Evolutionary conservation across 2,797 vertebrate species (phyloP), one percentile per base, ranked within the genome.

Genomic region (Rousettus madagascariensis): DNA sequence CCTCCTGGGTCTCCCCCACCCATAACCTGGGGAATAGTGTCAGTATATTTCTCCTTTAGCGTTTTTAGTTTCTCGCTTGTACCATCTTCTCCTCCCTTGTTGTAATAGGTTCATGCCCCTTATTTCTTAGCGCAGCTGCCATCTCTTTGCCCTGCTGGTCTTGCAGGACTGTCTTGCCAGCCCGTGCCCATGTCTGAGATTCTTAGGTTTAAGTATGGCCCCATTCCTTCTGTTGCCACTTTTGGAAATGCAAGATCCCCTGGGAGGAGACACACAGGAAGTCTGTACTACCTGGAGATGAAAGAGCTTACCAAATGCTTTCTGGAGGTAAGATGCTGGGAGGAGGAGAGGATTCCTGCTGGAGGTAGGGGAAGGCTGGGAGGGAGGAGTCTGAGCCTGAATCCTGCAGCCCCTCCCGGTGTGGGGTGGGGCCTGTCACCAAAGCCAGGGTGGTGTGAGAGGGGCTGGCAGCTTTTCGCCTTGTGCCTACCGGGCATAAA

Each of bases 401-500:
- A 17, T n/a, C 53, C 5, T 28, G 41, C 82, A 36, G 55, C 71
- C 55, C 61, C 72, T 90, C 33, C 66, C 55, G 55, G 53, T 66
- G 79, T 84, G 17, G 33, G 80, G 6, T 30, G 24, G 75, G 61
- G 65, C 78, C 87, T 0, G 0, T 75, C 82, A 68, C 83, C 0
- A 0, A 17, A 87, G 72, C 38, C 88, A 7, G 41, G 7, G 91
- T 6, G 0, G n/a, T 46, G 61, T 0, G 1, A 10, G 1, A 55
- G 69, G 87, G 74, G 68, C 92, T 46, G 57, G 75, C 41, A 57
- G 71, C 65, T 91, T 33, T 83, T 85, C 51, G 90, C 33, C 86
- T 77, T 77, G 28, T 90, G 94, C 77, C 79, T 11, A 20, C 86
- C 95, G 91, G 94, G 24, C 68, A 16, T 59, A 43, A 61, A 95